Percentiles rank a stretch among this genome's conserved stretches.
These are phyloP conservation scores for Harpagoxenus sublaevis DNA, from an alignment of 2,888 invertebrate species.

Conservation along the genomic window DNA sequence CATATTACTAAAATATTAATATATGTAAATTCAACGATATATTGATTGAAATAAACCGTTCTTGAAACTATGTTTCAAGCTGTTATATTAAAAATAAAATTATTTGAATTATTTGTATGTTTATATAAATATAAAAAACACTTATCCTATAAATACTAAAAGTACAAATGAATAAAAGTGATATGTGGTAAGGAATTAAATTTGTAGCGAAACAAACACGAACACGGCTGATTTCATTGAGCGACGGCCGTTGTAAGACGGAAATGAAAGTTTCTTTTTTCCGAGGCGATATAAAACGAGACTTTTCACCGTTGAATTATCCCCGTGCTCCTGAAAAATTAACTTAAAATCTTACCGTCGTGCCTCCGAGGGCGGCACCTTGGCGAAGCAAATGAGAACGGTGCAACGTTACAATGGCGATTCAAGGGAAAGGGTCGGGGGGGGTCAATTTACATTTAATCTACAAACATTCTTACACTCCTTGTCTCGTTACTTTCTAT, in stretches of 20 bases:
- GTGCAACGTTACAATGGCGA: constrained; percentile 54
- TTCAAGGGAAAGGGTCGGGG: neutral
- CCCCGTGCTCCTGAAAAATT: constrained; percentile 55
- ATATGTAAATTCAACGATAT: constrained; percentile 11
- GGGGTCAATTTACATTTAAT: constrained; percentile 56
- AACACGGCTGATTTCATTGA: constrained; percentile 42
- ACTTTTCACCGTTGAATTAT: constrained; percentile 59
- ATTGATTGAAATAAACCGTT: neutral
- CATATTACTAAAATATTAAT: constrained; percentile 14
- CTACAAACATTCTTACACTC: constrained; percentile 52
- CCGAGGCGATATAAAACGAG: constrained; percentile 43
- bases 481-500: constrained; percentile 52
- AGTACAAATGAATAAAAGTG: neutral
- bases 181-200: neutral
- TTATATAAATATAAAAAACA: neutral
- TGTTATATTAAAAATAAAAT: neutral
- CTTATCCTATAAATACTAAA: neutral
- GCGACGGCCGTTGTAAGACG: constrained; percentile 36
- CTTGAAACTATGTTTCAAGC: neutral
- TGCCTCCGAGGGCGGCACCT: constrained; percentile 46
- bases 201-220: constrained; percentile 39
- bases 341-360: constrained; percentile 56
- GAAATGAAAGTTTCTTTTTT: constrained; percentile 50
- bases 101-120: neutral
- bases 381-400: constrained; percentile 40